A percentile compares a stretch with the other conserved stretches of the same genome.
Evolutionary conservation across 1,140 invertebrate genomes (phyloP).

Genomic region (Drosophila ambigua): DNA sequence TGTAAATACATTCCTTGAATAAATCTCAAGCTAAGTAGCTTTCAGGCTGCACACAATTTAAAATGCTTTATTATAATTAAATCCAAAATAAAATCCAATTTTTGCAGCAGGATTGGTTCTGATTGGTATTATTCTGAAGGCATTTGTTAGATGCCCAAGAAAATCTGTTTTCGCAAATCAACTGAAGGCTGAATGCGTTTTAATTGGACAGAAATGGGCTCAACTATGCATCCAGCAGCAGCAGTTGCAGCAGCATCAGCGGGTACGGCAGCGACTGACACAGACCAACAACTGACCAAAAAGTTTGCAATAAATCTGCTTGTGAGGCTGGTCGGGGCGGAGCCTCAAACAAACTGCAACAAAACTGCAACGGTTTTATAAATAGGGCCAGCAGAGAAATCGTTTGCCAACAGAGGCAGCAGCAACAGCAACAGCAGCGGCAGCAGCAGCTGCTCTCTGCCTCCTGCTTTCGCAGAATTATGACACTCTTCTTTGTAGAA

Average conservation of each 20-base stretch:
- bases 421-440: conserved; percentile 4
- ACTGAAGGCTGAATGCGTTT: conserved; percentile 58
- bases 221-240: conserved; percentile 33
- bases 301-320: conserved; percentile 72
- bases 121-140: conserved; percentile 7
- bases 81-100: conserved; percentile 16
- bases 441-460: conserved; percentile 12
- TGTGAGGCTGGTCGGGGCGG: conserved; percentile 14
- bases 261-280: conserved; percentile 30
- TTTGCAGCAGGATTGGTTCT: conserved; percentile 25
- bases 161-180: conserved; percentile 54
- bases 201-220: conserved; percentile 72
- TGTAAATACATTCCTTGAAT: too few species aligned
- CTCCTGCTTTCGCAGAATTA: conserved; percentile 47
- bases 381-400: conserved; percentile 48
- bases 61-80: too few species aligned
- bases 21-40: too few species aligned
- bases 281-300: conserved; percentile 61
- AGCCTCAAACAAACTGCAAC: conserved; percentile 5
- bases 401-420: conserved; percentile 19
- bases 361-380: conserved; percentile 35
- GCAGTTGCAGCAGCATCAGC: conserved; percentile 3
- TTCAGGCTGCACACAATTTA: too few species aligned
- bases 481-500: conserved; percentile 70
- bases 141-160: conserved; percentile 26